Conservation (phyloP, 2,888 invertebrate genomes). For the Micropterix aruncella region DNA sequence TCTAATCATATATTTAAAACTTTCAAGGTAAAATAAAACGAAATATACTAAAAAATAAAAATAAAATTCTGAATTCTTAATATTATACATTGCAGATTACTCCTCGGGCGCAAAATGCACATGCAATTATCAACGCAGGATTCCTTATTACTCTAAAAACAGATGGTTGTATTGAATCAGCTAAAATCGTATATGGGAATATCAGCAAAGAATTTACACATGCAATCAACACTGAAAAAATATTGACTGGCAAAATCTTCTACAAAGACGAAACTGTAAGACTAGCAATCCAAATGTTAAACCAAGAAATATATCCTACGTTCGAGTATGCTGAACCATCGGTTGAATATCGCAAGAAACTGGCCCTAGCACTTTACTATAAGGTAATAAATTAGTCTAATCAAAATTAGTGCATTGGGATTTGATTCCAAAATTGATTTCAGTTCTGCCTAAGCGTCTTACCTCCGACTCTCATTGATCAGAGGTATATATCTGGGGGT, state of each 20-base stretch:
- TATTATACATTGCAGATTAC: too few species aligned
- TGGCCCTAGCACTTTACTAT: neutral
- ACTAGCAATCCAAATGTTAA: conserved; percentile 19
- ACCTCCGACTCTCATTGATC: conserved; percentile 19
- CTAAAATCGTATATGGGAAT: neutral
- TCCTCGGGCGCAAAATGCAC: too few species aligned
- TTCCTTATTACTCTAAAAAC: conserved; percentile 34
- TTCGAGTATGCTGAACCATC: neutral
- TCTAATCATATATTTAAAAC: conserved; percentile 22
- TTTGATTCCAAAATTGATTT: conserved; percentile 23
- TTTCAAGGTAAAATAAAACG: conserved; percentile 27
- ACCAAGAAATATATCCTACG: conserved; percentile 6
- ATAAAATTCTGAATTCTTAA: too few species aligned
- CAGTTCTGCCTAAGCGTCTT: conserved; percentile 28
- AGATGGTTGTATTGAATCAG: neutral
- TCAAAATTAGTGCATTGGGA: conserved; percentile 24
- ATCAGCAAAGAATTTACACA: conserved; percentile 18
- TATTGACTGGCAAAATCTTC: conserved; percentile 18
- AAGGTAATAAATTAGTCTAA: conserved; percentile 21
- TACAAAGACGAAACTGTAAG: neutral
- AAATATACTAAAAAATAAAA: too few species aligned
- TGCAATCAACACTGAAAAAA: conserved; percentile 28
- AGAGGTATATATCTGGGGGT: conserved; percentile 26
- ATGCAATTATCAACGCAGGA: conserved; percentile 51
- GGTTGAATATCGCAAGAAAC: neutral